Conservation (phyloP, 1,140 invertebrate species). For the Rhagoletis pomonella region DNA sequence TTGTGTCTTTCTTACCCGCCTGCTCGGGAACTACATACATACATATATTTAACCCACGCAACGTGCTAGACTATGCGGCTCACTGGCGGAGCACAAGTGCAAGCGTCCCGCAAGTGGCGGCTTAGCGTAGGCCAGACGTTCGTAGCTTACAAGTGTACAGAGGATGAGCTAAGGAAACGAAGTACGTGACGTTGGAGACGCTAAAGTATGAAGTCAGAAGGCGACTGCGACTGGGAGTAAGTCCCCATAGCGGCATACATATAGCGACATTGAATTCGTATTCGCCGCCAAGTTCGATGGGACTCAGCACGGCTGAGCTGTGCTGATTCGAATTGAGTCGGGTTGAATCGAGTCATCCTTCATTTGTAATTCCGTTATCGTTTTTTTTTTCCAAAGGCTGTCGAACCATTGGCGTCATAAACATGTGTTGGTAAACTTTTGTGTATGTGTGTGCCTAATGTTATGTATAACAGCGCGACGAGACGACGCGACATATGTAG, state of each 20-base stretch:
- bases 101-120: not conserved
- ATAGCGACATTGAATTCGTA: not conserved
- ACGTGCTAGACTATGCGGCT: slow-evolving; percentile 13
- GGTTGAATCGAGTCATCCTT: slow-evolving; percentile 48
- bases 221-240: not conserved
- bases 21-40: not conserved
- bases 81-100: not conserved
- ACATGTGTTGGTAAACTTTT: not conserved
- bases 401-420: not conserved
- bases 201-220: not conserved
- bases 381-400: not conserved
- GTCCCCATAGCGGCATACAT: not conserved
- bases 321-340: not conserved
- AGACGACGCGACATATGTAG: not conserved
- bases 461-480: not conserved
- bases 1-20: not conserved
- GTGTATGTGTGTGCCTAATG: not conserved
- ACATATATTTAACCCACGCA: not conserved
- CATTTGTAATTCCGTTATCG: slow-evolving; percentile 56
- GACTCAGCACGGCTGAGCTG: not conserved
- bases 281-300: not conserved
- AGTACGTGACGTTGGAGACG: not conserved
- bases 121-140: not conserved
- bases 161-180: not conserved
- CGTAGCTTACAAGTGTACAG: not conserved